Percentiles rank a stretch among this genome's conserved stretches.
Evolutionary conservation across 2,888 invertebrate species (phyloP).

Genomic region (Gastrophysa polygoni): DNA sequence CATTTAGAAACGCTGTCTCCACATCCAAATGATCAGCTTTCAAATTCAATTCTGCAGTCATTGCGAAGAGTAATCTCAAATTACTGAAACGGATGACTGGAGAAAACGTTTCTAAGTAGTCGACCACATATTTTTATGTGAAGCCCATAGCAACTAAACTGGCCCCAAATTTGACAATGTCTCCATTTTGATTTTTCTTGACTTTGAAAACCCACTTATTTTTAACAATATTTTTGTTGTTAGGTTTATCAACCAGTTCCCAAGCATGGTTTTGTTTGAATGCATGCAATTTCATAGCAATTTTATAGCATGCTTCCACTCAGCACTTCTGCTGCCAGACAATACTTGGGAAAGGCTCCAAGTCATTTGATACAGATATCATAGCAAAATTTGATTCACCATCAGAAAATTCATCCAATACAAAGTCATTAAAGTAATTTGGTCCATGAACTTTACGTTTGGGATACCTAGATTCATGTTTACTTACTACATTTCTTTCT

Average conservation of each 20-base stretch:
- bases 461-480: neutral
- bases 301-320: neutral
- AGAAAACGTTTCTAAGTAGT: slow-evolving; percentile 15
- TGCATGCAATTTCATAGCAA: neutral
- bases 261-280: slow-evolving; percentile 3
- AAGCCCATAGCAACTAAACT: slow-evolving; percentile 4
- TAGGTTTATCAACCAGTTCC: slow-evolving; percentile 11
- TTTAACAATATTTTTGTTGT: slow-evolving; percentile 1
- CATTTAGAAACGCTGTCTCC: slow-evolving; percentile 31
- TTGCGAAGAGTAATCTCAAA: slow-evolving; percentile 36
- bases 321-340: neutral
- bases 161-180: neutral
- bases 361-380: neutral
- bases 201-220: slow-evolving; percentile 16
- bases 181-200: neutral
- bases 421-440: neutral
- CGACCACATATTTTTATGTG: slow-evolving; percentile 5
- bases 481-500: neutral
- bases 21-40: too few relatives aligned
- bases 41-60: slow-evolving; percentile 14
- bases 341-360: slow-evolving; percentile 6
- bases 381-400: slow-evolving; percentile 4
- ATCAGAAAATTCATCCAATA: neutral
- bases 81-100: slow-evolving; percentile 7
- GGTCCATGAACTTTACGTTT: neutral